These are phyloP conservation scores for Koerneria pararmatus DNA, from an alignment of 2,888 invertebrate species.

Conservation along the genomic window DNA sequence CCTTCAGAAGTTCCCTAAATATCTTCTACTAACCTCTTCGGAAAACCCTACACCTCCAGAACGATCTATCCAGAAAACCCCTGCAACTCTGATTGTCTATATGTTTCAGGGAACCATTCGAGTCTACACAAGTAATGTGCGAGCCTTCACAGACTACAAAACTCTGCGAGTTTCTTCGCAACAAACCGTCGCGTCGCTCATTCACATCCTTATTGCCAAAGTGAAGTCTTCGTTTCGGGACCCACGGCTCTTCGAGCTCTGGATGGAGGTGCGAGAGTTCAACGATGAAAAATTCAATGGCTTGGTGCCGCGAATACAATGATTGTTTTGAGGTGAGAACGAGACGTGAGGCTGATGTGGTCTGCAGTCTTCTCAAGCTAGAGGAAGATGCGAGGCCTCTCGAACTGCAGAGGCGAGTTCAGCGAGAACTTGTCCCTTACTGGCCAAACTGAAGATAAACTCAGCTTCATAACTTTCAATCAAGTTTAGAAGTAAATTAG, in stretches of 20 bases:
- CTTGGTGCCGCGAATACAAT: no score
- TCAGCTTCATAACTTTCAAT: no score
- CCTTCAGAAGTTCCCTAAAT: no score
- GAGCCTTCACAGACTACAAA: not conserved
- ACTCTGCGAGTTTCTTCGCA: not conserved
- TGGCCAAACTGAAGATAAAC: no score
- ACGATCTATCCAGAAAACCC: no score
- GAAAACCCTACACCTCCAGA: no score
- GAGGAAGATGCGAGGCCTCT: not conserved
- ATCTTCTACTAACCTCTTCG: no score
- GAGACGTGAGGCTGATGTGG: not conserved
- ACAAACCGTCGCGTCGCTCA: not conserved
- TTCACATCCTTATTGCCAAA: not conserved
- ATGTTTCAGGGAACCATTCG: not conserved
- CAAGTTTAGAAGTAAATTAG: no score
- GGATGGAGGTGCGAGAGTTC: constrained; percentile 4
- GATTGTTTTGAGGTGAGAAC: no score
- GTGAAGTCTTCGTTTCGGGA: not conserved
- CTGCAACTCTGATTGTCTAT: no score
- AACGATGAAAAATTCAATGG: no score
- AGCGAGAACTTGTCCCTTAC: not conserved
- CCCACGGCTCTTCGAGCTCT: not conserved
- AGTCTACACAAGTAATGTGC: not conserved
- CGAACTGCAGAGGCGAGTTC: not conserved
- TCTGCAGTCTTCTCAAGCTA: not conserved